These are phyloP conservation scores for Agonopterix arenella DNA, from an alignment of 2,888 invertebrate genomes.

Conservation along the genomic window DNA sequence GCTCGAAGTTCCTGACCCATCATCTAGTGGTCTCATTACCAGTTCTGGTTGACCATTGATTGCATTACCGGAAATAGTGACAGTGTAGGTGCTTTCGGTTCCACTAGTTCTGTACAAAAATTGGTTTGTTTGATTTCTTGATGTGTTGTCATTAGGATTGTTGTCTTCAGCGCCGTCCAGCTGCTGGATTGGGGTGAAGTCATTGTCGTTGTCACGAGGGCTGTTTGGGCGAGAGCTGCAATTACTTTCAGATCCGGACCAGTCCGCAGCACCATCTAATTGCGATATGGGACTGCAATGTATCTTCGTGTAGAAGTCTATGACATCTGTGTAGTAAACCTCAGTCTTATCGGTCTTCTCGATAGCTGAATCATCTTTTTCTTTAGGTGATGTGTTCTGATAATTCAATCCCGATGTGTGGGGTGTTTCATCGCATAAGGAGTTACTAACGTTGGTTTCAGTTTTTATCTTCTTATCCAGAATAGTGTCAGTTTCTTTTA, in stretches of 20 bases:
- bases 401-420: slow-evolving; percentile 67
- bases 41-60: slow-evolving; percentile 67
- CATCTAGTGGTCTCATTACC: slow-evolving; percentile 64
- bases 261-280: slow-evolving; percentile 82
- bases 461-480: slow-evolving; percentile 53
- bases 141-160: slow-evolving; percentile 47
- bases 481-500: slow-evolving; percentile 48
- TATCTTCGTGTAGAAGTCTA: slow-evolving; percentile 73
- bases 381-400: slow-evolving; percentile 53
- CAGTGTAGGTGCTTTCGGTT: slow-evolving; percentile 64
- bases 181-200: slow-evolving; percentile 77
- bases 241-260: slow-evolving; percentile 76
- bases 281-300: slow-evolving; percentile 80
- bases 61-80: slow-evolving; percentile 71
- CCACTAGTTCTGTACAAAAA: slow-evolving; percentile 68
- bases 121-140: slow-evolving; percentile 56
- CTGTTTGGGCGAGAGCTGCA: slow-evolving; percentile 66
- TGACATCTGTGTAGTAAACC: slow-evolving; percentile 66
- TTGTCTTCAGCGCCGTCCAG: slow-evolving; percentile 83
- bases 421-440: slow-evolving; percentile 52
- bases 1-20: slow-evolving; percentile 49
- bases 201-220: slow-evolving; percentile 46
- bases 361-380: slow-evolving; percentile 47
- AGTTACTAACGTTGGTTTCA: slow-evolving; percentile 35
- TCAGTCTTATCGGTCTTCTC: slow-evolving; percentile 60